Evolutionary conservation across 2,797 vertebrate genomes (phyloP), one percentile per base, ranked within the genome.

Genomic region (Phoeniculus purpureus): DNA sequence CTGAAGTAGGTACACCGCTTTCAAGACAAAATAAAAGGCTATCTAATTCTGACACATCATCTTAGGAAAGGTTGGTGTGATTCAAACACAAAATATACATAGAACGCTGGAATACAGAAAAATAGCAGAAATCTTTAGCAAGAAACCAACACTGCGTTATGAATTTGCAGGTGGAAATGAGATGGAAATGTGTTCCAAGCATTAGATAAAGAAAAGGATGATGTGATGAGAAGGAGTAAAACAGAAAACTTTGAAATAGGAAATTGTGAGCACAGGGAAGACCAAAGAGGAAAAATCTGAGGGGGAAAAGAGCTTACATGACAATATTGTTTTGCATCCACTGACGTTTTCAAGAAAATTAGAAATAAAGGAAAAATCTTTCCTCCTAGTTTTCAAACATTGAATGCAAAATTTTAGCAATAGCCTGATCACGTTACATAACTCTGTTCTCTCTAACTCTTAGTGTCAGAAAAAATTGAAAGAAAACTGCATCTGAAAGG

Each of bases 21-120:
- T 74, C 43, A 67, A 43, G 56, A 76, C 25, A 75, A 87, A 91
- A 23, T 12, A 79, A 92, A 91, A 88, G 29, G 15, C 47, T 76
- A 27, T 64, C 10, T 67, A 67, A 67, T 67, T 67, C 37, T 86
- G 64, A 90, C 10, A 74, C 5, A 78, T 71, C 15, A 54, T 3
- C 13, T 81, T 90, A 58, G 56, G 37, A 75, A 20, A 79, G 2
- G 4, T 17, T 43, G 81, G 4, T 43, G 73, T 37, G 65, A 88
- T 14, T 88, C 50, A 76, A 76, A 85, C 13, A 79, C 15, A 82
- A 67, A 92, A 74, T 60, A 70, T 1, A 59, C 61, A 67, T 48
- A 65, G 12, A 88, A 66, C 2, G 26, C 1, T n/a, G 13, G 20
- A 81, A 73, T 43, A 79, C 79, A 80, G 20, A 80, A 72, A 68